Conservation (phyloP, 1,140 invertebrate genomes). For the Monomorium pharaonis region DNA sequence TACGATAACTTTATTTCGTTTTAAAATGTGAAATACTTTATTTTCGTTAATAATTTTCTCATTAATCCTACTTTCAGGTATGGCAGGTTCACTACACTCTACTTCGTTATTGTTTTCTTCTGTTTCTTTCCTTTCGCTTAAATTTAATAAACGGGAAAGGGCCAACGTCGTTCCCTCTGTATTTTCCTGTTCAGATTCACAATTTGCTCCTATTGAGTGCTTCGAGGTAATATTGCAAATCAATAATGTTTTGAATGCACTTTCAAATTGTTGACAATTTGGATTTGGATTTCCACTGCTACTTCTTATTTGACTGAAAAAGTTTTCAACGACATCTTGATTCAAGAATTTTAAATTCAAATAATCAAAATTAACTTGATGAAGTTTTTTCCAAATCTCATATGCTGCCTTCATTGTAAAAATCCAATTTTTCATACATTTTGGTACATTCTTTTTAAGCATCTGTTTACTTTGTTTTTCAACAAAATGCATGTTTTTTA, state of each 20-base stretch:
- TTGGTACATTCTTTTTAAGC: background rate
- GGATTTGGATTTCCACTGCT: background rate
- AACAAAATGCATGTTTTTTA: background rate
- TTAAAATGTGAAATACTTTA: background rate
- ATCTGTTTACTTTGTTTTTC: background rate
- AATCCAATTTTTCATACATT: background rate
- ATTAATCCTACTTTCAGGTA: background rate
- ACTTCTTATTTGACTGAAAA: background rate
- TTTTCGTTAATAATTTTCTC: background rate
- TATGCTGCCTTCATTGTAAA: background rate
- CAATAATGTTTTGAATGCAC: background rate
- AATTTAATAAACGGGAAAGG: background rate
- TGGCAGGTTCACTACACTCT: background rate
- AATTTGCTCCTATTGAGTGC: constrained; percentile 6
- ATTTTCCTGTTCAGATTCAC: background rate
- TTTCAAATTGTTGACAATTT: background rate
- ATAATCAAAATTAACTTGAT: background rate
- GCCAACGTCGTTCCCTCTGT: background rate
- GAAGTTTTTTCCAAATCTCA: background rate
- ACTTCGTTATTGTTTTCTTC: no score
- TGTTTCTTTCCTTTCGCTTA: no score
- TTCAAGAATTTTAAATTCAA: constrained; percentile 2
- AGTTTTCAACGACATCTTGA: background rate
- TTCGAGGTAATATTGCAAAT: background rate
- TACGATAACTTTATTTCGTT: background rate